Conservation (phyloP, 53 echinoderm and acorn worm genomes). For the Echinarachnius parma region DNA sequence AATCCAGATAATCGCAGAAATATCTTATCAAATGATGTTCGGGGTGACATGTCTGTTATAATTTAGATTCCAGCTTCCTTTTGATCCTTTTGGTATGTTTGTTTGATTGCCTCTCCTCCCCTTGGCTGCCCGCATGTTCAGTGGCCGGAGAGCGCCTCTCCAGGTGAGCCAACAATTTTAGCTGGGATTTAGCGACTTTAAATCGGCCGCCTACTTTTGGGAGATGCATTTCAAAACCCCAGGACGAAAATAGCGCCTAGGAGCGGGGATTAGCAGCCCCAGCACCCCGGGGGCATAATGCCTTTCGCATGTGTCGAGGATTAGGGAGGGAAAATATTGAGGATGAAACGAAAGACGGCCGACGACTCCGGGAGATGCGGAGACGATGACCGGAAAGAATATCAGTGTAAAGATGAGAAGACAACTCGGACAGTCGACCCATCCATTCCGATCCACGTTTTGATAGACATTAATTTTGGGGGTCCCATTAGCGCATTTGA, state of each 20-base stretch:
- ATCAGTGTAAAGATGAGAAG: no score
- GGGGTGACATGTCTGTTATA: no score
- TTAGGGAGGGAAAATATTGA: slow-evolving; percentile 40
- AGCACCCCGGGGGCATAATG: slow-evolving; percentile 40
- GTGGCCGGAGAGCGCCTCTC: slow-evolving; percentile 36
- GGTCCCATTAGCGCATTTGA: no score
- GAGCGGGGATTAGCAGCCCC: slow-evolving; percentile 26
- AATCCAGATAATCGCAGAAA: no score
- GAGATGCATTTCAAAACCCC: slow-evolving; percentile 30
- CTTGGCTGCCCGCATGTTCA: no score
- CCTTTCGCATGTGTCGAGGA: slow-evolving; percentile 42
- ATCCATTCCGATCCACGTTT: no score
- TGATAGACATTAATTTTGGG: no score
- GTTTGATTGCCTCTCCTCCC: background rate
- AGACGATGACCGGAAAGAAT: no score
- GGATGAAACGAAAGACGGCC: background rate
- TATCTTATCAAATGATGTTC: no score
- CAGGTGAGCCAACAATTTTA: slow-evolving; percentile 48
- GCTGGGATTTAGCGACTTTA: slow-evolving; percentile 32
- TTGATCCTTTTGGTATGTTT: no score
- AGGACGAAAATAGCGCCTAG: slow-evolving; percentile 25
- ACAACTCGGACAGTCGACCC: no score
- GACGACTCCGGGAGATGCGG: slow-evolving; percentile 3
- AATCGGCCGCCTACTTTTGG: slow-evolving; percentile 18
- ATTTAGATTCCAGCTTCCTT: no score